phyloP scores from a whole-genome alignment of 2,113 vertebrate species.

The Tetraodon nigroviridis region DNA sequence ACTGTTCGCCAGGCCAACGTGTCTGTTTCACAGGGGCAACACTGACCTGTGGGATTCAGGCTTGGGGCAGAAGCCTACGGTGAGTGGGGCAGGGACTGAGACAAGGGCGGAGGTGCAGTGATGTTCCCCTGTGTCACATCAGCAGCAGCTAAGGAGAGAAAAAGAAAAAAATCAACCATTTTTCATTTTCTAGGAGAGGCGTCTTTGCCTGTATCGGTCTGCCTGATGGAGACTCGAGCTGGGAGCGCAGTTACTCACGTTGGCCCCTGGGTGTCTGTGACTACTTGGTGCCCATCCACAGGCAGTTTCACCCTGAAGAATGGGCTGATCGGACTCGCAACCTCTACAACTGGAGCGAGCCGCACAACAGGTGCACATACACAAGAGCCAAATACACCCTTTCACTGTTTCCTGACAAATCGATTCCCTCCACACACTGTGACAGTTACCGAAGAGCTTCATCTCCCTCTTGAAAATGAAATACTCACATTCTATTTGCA shows the following conservation, averaged over 20 bases:
- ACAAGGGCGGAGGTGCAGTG: conserved; percentile 11
- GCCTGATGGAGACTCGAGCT: conserved; percentile 87
- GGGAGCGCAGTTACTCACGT: conserved; percentile 81
- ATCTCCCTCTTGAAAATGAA: too few relatives aligned
- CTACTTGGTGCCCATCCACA: conserved; percentile 78
- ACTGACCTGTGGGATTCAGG: conserved; percentile 58
- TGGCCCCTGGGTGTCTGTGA: conserved; percentile 94
- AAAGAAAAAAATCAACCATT: too few relatives aligned
- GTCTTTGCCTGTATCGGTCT: conserved; percentile 92
- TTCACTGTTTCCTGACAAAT: not conserved
- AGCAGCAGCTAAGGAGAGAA: conserved; percentile 5
- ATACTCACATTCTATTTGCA: too few relatives aligned
- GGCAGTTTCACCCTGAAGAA: conserved; percentile 78
- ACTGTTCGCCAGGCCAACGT: conserved; percentile 76
- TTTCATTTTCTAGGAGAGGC: conserved; percentile 74
- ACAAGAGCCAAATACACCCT: not conserved
- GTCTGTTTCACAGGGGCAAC: conserved; percentile 48
- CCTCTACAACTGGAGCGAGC: conserved; percentile 93
- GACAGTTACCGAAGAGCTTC: not conserved
- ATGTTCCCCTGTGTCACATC: conserved; percentile 1
- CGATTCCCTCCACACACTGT: not conserved
- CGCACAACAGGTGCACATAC: conserved; percentile 67
- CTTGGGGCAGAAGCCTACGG: conserved; percentile 25
- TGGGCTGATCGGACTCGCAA: conserved; percentile 81
- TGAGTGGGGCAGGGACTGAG: conserved; percentile 16